A percentile compares a stretch with the other conserved stretches of the same genome.
phyloP scores from a whole-genome alignment of 2,113 vertebrate species.

The Eretmodus cyanostictus region DNA sequence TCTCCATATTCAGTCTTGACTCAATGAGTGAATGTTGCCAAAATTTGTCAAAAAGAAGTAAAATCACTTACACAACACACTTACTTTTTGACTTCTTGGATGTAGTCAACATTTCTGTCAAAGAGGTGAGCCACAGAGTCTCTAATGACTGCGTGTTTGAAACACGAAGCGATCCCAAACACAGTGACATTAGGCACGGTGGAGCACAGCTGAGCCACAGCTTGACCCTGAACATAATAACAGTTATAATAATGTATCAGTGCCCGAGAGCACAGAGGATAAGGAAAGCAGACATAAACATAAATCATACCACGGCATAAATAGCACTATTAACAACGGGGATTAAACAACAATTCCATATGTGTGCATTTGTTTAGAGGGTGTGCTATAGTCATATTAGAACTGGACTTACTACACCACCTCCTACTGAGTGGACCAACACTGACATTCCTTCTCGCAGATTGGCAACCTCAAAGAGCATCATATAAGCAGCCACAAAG shows the following conservation, averaged over 20 bases:
- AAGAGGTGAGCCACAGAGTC: constrained; percentile 92
- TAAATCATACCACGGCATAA: background rate
- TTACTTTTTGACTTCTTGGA: constrained; percentile 98
- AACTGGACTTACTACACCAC: constrained; percentile 84
- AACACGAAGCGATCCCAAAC: constrained; percentile 92
- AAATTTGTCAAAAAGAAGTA: background rate
- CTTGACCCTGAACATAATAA: constrained; percentile 83
- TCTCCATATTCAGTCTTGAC: background rate
- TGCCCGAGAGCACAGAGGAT: background rate
- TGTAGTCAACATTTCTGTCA: constrained; percentile 91
- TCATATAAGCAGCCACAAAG: constrained; percentile 97
- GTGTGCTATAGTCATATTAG: background rate
- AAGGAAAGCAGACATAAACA: background rate
- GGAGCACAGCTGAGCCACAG: constrained; percentile 94
- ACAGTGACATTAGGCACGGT: constrained; percentile 87
- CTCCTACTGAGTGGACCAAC: constrained; percentile 92
- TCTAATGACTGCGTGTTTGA: constrained; percentile 95
- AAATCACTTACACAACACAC: background rate
- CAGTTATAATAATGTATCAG: constrained; percentile 3
- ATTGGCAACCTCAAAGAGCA: constrained; percentile 97
- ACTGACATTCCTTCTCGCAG: constrained; percentile 96
- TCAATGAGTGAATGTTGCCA: background rate
- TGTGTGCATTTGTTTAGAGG: background rate
- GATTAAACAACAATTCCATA: background rate
- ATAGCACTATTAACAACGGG: background rate